phyloP scores from a whole-genome alignment of 1,140 invertebrate species.

The Drepana arcuata region DNA sequence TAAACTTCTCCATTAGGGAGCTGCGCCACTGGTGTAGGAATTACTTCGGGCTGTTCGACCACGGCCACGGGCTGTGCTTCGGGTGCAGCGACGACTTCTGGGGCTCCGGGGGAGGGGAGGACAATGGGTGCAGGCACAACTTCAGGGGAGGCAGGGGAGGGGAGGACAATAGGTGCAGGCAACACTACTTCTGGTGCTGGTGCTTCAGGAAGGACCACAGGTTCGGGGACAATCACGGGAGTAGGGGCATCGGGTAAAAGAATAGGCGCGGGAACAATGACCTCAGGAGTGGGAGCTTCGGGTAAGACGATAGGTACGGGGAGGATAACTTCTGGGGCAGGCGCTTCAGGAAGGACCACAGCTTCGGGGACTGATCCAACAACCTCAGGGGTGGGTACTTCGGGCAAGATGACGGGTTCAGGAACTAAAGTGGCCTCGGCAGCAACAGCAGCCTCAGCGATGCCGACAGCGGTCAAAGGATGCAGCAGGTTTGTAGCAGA shows the following conservation, averaged over 20 bases:
- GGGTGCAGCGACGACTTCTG: conserved; percentile 11
- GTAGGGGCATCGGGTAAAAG: conserved; percentile 10
- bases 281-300: conserved; percentile 5
- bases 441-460: conserved; percentile 28
- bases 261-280: conserved; percentile 3
- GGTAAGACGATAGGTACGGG: conserved; percentile 5
- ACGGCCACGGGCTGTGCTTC: conserved; percentile 12
- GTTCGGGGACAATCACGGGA: conserved; percentile 14
- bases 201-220: conserved; percentile 12
- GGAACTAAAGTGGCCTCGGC: conserved; percentile 9
- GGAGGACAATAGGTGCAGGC: conserved; percentile 5
- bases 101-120: conserved; percentile 3
- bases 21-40: conserved; percentile 10
- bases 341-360: conserved; percentile 1
- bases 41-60: conserved; percentile 10
- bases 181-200: conserved; percentile 10
- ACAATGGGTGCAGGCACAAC: conserved; percentile 11
- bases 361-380: conserved; percentile 3
- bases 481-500: conserved; percentile 21
- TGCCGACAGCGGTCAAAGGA: conserved; percentile 25
- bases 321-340: conserved; percentile 6
- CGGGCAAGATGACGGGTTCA: conserved; percentile 6
- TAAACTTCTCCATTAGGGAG: conserved; percentile 30
- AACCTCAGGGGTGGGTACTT: conserved; percentile 6
- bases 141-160: conserved; percentile 9